Base-by-base conservation (phyloP, 2,888 invertebrate genomes). In the Craniophora ligustri region DNA sequence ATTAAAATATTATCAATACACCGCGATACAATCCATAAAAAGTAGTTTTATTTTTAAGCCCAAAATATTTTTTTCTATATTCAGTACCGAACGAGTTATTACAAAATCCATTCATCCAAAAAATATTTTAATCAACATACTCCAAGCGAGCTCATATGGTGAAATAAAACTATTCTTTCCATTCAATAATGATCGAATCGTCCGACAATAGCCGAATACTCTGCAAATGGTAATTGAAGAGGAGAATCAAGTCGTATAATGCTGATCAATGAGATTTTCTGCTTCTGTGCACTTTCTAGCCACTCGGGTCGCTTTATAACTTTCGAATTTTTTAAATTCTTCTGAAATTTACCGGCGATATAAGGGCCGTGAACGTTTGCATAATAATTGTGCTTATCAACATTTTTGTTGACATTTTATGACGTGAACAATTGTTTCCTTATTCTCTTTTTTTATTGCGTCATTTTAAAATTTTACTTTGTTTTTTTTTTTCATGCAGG, bases 191-290 rank as follows among this genome's bases (percentile, higher is more conserved):
- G 76, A 78, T 66, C 57, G 58, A 53, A 51, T 56, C 66, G 68
- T 23, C 55, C 39, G 46, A 73, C 77, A 77, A 74, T 72, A 66
- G 73, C 64, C 49, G 67, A 75, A 78, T 62, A 69, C 65, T 49
- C 65, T 47, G 66, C 58, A 55, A 73, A 77, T 75, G 68, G 65
- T 79, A 81, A 79, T 73, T 75, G 75, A 78, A 72, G 63, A 72
- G 68, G 56, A 63, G 79, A 74, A 72, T 72, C 56, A 72, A 68
- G 62, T 64, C 66, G 42, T 47, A 49, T 63, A 72, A 67, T 72
- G 82, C 77, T 76, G 81, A 81, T 72, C 50, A 38, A 32, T 55
- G 59, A 67, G 56, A 76, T 75, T 83, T 79, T 78, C 57, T 64
- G 68, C 75, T 47, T 54, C 42, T 49, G 39, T 75, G 82, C 79